Conservation (phyloP, 2,888 invertebrate genomes). For the Melinaea menophilus region DNA sequence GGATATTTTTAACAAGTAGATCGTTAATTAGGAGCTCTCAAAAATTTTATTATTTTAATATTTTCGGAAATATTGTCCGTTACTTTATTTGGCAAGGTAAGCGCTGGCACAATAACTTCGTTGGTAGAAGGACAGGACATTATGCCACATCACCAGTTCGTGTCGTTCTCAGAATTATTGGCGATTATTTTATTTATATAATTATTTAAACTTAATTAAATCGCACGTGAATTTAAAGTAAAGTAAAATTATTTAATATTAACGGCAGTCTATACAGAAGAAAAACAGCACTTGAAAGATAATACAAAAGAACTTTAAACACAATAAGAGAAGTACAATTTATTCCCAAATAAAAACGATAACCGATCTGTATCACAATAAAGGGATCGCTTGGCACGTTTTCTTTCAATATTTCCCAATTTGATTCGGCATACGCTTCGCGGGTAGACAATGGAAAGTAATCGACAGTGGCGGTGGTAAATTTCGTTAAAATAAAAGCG, state of each 20-base stretch:
- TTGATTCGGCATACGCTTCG: slow-evolving; percentile 63
- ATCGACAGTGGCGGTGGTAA: slow-evolving; percentile 74
- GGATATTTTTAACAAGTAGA: too few relatives aligned
- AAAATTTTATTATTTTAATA: too few relatives aligned
- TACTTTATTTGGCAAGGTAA: too few relatives aligned
- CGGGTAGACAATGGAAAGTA: slow-evolving; percentile 71
- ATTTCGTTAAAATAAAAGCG: slow-evolving; percentile 78
- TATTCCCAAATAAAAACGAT: slow-evolving; percentile 13
- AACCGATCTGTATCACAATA: slow-evolving; percentile 37
- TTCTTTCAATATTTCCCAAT: slow-evolving; percentile 76
- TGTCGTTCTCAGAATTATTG: too few relatives aligned
- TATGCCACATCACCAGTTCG: too few relatives aligned
- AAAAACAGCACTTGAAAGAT: not conserved
- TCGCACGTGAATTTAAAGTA: not conserved
- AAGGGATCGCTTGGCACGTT: slow-evolving; percentile 66
- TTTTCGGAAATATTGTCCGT: too few relatives aligned
- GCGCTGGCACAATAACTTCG: too few relatives aligned
- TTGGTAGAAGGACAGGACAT: too few relatives aligned
- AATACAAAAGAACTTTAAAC: slow-evolving; percentile 4
- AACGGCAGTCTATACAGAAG: not conserved
- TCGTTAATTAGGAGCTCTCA: too few relatives aligned
- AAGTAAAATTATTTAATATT: too few relatives aligned
- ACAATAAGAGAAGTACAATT: slow-evolving; percentile 2
- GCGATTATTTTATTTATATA: not conserved
- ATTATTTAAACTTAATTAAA: slow-evolving; percentile 1